Base-by-base conservation (phyloP, 1,140 invertebrate genomes). In the Proctacanthus coquilletti region DNA sequence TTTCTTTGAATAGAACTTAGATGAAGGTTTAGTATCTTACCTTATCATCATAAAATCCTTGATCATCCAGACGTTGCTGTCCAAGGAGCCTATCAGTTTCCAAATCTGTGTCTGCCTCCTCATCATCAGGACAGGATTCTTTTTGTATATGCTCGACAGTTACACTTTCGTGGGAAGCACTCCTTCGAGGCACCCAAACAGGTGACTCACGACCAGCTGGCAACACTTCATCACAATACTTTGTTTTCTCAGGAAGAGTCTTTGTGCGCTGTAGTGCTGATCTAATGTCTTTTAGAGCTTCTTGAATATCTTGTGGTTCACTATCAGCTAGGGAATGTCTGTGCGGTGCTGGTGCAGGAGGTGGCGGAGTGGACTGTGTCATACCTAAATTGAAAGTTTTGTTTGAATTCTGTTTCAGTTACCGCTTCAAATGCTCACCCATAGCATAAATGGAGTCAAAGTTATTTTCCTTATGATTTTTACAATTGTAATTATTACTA, bases 71-170 rank as follows among this genome's bases (percentile, higher is more conserved):
- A 44, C 84, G 66, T 52, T 89, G 84, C 56, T 89, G 84, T 5
- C 85, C 85, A 14, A 92, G 69, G 30, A 92, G 62, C 45, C 86
- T 66, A 62, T 92, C 87, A 13, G 87, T 92, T 64, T 91, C 87
- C 40, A 86, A 65, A 57, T 88, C 84, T 0, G 84, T 87, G 47
- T 88, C 84, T 3, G 81, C 78, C 62, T 88, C 83, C 50, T 85
- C 81, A 66, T 60, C 56, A 5, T 52, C 48, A 0, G 6, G 14
- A 21, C 13, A 21, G 18, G 33, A 9, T 34, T 40, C 18, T 56
- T 52, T n/a, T 23, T 29, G 8, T 15, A 9, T 35, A 20, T 6
- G 9, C 4, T 36, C 14, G 14, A n/a, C 6, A n/a, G 21, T n/a
- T 5, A 36, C 18, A n/a, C 35, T 17, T 23, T 17, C 35, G 17